These are phyloP conservation scores for Riptortus pedestris DNA, from an alignment of 1,140 invertebrate species.

Conservation along the genomic window DNA sequence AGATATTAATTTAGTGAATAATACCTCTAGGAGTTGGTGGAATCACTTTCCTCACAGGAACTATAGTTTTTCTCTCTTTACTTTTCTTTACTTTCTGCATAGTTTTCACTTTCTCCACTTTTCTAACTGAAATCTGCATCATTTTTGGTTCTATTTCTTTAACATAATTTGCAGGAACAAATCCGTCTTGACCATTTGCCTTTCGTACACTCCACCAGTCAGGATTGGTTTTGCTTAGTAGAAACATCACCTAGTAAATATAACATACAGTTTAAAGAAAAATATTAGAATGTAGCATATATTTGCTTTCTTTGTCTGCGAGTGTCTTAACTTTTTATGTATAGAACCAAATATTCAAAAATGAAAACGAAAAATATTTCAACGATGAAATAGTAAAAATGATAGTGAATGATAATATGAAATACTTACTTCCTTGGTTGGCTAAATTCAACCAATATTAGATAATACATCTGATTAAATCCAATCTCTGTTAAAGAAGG, in stretches of 20 bases:
- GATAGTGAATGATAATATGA: too few species aligned
- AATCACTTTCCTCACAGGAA: constrained; percentile 52
- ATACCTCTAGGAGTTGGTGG: constrained; percentile 30
- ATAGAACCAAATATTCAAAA: too few species aligned
- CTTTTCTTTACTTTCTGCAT: constrained; percentile 81
- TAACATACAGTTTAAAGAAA: constrained; percentile 3
- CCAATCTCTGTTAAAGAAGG: too few species aligned
- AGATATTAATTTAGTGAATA: too few species aligned
- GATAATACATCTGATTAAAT: too few species aligned
- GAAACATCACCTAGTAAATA: constrained; percentile 58
- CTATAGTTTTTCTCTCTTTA: constrained; percentile 73
- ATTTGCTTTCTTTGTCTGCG: too few species aligned
- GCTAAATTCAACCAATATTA: too few species aligned
- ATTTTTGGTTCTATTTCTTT: constrained; percentile 83
- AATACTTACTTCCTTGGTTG: too few species aligned
- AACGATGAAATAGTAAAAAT: too few species aligned
- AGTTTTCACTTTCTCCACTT: constrained; percentile 69
- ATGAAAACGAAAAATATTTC: too few species aligned
- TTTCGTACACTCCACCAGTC: constrained; percentile 98
- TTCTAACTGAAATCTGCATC: constrained; percentile 67
- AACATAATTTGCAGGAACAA: constrained; percentile 96
- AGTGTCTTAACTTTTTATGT: too few species aligned
- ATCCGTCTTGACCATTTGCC: constrained; percentile 82
- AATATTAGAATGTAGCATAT: not conserved
- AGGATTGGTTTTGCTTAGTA: constrained; percentile 87